Evolutionary conservation across 2,113 vertebrate genomes (phyloP), one percentile per base, ranked within the genome.

Genomic region (Clarias batrachus): DNA sequence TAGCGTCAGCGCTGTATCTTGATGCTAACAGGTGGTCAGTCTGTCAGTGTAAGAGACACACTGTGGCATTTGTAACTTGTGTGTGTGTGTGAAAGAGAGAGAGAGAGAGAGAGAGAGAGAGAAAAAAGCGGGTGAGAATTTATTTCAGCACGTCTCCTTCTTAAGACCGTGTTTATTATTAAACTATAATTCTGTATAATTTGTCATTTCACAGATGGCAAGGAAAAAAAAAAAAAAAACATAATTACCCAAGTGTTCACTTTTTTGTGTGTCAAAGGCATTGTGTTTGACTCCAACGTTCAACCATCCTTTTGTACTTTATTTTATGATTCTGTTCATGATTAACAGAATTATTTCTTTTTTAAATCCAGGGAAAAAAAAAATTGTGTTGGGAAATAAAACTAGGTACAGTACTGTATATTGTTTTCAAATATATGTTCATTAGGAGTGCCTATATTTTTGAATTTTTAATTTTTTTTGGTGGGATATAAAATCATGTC

Each of bases 21-120:
- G 73, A 77, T 77, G 73, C 25, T 77, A 54, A 77, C 41, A 54
- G 73, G 73, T 77, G 73, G 73, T 54, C 25, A 74, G 71, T 74
- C 71, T 48, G 1, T 25, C 71, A 76, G 73, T 76, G 25, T 14
- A 76, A 52, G 41, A 76, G 13, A 76, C 37, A n/a, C 73, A 16
- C 2, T 73, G 4, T 23, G 9, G 33, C 0, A 4, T 33, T 4
- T 68, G 66, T 68, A 65, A 25, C 23, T 12, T 76, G 11, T n/a
- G 73, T 76, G 71, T 73, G 71, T 74, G 66, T 33, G 30, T 33
- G 66, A 37, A 30, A 37, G 68, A 8, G 68, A 17, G 33, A 19
- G 68, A 17, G 68, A 3, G 9, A 65, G 23, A n/a, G 23, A 65
- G 25, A n/a, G 63, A 65, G 65, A 30, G 66, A 33, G 68, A 33